Base-by-base conservation (phyloP, 2,888 invertebrate genomes). In the Microdon myrmicae region DNA sequence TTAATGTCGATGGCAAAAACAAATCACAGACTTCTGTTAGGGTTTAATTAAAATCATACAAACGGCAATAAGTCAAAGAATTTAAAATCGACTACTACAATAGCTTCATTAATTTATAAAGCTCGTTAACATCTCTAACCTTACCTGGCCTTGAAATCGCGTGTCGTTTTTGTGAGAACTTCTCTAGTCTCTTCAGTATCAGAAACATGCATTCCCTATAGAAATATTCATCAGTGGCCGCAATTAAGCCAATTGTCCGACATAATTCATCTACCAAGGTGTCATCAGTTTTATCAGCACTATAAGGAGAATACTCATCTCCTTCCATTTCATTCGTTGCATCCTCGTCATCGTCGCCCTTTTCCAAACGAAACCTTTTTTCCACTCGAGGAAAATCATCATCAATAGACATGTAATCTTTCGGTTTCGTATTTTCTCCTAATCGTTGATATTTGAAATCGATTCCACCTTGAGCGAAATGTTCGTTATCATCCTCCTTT, bases 191-290 rank as follows among this genome's bases (percentile, higher is more conserved):
- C 7, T 73, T 69, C 23, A 71, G 68, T 1, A 79, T 74, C 9
- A 74, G 54, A 61, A 73, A 75, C 10, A 76, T 69, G 25, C 76
- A 79, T 56, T 79, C 79, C 0, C 69, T 71, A 35, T 79, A 77
- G 43, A 79, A 72, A 32, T 74, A 79, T 4, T 78, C 79, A 67
- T 72, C 77, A 6, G 72, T 70, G 0, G 70, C 71, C 2, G 76
- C 71, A 51, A 79, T 26, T 32, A 73, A 70, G 1, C 80, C 80
- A 8, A 80, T 72, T 0, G 79, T 77, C 22, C 71, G 68, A 49
- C 79, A 79, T 9, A 80, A 60, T 12, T 72, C 71, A 43, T 77
- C 73, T 1, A 80, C 74, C 14, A 66, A 48, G 13, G 64, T 28
- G 7, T 59, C 67, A 16, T 71, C 73, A 9, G 77, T 73, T 5